Evolutionary conservation across 2,797 vertebrate species (phyloP).

Genomic region (Rhinichthys osculus): DNA sequence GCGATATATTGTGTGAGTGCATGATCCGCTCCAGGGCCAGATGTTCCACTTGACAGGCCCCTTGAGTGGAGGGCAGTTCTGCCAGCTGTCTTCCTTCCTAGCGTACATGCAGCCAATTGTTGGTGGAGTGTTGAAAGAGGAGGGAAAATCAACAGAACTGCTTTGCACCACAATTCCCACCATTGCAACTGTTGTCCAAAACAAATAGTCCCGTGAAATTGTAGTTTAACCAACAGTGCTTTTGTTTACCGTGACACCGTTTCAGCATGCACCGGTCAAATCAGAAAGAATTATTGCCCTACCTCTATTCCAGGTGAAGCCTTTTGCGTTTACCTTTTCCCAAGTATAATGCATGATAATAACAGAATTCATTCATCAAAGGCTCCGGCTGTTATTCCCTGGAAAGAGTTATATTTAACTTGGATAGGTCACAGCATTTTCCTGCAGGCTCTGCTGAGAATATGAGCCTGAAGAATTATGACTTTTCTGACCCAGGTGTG

Average conservation of each 20-base stretch:
- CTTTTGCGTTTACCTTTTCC: slow-evolving; percentile 44
- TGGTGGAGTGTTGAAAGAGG: slow-evolving; percentile 15
- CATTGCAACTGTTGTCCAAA: slow-evolving; percentile 16
- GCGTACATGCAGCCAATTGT: slow-evolving; percentile 39
- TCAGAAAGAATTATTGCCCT: slow-evolving; percentile 11
- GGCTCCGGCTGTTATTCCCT: slow-evolving; percentile 53
- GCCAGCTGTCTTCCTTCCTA: slow-evolving; percentile 62
- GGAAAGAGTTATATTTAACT: slow-evolving; percentile 65
- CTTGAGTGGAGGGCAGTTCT: slow-evolving; percentile 51
- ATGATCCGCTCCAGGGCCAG: slow-evolving; percentile 61
- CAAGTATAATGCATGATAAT: slow-evolving; percentile 60
- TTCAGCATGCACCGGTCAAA: slow-evolving; percentile 6
- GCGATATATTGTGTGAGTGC: slow-evolving; percentile 46
- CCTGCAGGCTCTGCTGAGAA: slow-evolving; percentile 54
- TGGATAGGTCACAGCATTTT: slow-evolving; percentile 62
- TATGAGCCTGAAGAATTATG: slow-evolving; percentile 59
- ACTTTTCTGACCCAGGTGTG: slow-evolving; percentile 61
- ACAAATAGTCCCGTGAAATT: slow-evolving; percentile 29
- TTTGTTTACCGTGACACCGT: slow-evolving; percentile 5
- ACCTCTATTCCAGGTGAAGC: slow-evolving; percentile 20
- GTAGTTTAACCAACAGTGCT: background rate
- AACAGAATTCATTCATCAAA: slow-evolving; percentile 59
- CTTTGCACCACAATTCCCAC: background rate
- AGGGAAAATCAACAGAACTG: slow-evolving; percentile 33
- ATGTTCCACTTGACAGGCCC: slow-evolving; percentile 66